These are phyloP conservation scores for Elgaria multicarinata DNA, from an alignment of 2,113 vertebrate species.

Conservation along the genomic window DNA sequence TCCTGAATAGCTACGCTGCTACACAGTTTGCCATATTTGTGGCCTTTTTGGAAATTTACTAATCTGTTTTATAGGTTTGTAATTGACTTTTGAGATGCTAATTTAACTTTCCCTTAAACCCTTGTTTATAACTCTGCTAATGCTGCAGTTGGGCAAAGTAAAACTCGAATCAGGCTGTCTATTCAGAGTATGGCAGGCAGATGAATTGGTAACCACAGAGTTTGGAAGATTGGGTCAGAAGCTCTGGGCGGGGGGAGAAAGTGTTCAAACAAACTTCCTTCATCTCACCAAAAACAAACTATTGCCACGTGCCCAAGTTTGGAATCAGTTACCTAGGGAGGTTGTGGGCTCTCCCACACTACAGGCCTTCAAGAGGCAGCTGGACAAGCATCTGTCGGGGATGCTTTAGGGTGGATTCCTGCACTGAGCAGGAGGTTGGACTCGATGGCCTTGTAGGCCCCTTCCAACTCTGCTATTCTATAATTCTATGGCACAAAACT, in stretches of 20 bases:
- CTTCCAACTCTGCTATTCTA: too few relatives aligned
- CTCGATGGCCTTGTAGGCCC: too few relatives aligned
- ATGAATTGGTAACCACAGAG: conserved; percentile 30
- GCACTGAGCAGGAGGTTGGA: too few relatives aligned
- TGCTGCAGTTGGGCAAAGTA: conserved; percentile 30
- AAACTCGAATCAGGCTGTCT: background rate
- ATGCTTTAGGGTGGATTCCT: too few relatives aligned
- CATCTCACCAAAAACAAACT: background rate
- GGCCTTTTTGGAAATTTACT: conserved; percentile 65
- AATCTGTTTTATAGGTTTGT: conserved; percentile 72
- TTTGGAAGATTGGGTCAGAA: conserved; percentile 46
- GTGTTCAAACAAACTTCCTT: background rate
- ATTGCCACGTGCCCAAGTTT: background rate
- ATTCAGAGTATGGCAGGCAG: conserved; percentile 31
- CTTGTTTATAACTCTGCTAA: conserved; percentile 40
- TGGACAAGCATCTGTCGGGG: too few relatives aligned
- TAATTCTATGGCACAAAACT: background rate
- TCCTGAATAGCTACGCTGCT: conserved; percentile 39
- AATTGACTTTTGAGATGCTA: conserved; percentile 65
- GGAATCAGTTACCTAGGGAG: too few relatives aligned
- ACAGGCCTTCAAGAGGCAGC: too few relatives aligned
- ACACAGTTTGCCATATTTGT: conserved; percentile 60
- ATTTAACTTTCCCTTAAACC: conserved; percentile 53
- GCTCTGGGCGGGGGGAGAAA: conserved; percentile 24
- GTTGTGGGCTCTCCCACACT: too few relatives aligned